A percentile compares a stretch with the other conserved stretches of the same genome.
These are phyloP conservation scores for Chelmon rostratus DNA, from an alignment of 2,797 vertebrate species.

Conservation along the genomic window DNA sequence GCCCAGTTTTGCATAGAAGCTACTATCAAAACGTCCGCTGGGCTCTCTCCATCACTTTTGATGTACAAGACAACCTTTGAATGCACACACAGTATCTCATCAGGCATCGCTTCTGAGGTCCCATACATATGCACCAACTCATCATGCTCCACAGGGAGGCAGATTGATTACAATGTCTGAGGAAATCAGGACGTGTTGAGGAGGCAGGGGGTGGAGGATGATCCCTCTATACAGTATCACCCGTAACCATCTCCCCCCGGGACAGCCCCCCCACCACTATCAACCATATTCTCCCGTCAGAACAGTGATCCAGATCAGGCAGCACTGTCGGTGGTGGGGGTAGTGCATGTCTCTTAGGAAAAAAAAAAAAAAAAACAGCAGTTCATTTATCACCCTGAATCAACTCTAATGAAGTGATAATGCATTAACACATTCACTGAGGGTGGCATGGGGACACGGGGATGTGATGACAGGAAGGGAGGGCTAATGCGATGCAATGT, in stretches of 20 bases:
- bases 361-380: constrained; percentile 15
- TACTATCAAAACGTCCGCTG: constrained; percentile 3
- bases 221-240: constrained; percentile 31
- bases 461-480: constrained; percentile 17
- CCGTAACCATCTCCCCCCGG: constrained; percentile 1
- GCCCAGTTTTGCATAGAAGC: background rate
- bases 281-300: constrained; percentile 4
- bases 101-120: constrained; percentile 10
- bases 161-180: constrained; percentile 61
- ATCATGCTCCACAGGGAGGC: constrained; percentile 41
- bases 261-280: constrained; percentile 7
- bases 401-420: constrained; percentile 67
- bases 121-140: constrained; percentile 32
- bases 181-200: constrained; percentile 45
- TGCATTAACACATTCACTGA: constrained; percentile 57
- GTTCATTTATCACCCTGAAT: constrained; percentile 67
- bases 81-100: constrained; percentile 20
- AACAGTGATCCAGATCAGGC: constrained; percentile 36
- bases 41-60: background rate
- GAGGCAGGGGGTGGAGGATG: constrained; percentile 24
- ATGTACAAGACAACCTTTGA: background rate
- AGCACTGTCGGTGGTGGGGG: constrained; percentile 12
- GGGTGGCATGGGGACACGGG: constrained; percentile 23
- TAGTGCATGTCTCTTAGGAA: constrained; percentile 4
- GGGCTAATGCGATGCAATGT: constrained; percentile 6